Conservation (phyloP, 2,113 vertebrate genomes). For the Phrynocephalus versicolor region DNA sequence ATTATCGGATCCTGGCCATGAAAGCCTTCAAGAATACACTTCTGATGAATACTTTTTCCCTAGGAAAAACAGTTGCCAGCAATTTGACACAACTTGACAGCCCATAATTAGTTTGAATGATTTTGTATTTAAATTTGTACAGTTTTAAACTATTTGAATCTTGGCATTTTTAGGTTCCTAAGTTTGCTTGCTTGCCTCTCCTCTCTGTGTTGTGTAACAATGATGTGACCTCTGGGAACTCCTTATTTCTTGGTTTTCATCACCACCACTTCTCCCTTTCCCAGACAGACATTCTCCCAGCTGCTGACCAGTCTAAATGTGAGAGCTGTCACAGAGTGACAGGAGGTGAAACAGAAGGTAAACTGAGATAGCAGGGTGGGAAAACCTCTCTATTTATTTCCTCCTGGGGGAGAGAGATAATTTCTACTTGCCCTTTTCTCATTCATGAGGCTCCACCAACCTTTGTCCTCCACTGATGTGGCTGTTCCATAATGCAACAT, state of each 20-base stretch:
- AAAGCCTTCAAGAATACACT: no score
- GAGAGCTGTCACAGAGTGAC: conserved; percentile 1
- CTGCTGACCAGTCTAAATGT: background rate
- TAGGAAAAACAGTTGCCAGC: no score
- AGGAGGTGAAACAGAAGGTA: conserved; percentile 11
- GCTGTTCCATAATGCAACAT: background rate
- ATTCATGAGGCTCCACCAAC: background rate
- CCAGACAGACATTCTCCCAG: background rate
- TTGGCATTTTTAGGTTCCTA: background rate
- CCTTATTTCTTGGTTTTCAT: background rate
- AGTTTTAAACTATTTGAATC: background rate
- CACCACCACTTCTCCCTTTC: background rate
- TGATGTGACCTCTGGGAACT: background rate
- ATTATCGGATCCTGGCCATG: no score
- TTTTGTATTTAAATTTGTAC: background rate
- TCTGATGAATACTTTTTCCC: no score
- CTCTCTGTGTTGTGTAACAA: background rate
- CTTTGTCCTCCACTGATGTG: background rate
- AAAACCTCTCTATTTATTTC: background rate
- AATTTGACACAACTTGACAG: no score
- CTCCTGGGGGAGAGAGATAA: background rate
- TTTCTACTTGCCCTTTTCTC: background rate
- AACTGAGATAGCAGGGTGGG: background rate
- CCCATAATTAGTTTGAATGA: background rate
- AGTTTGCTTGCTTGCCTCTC: no score